Conservation (phyloP, 2,888 invertebrate species). For the Dolichomitus sp. region DNA sequence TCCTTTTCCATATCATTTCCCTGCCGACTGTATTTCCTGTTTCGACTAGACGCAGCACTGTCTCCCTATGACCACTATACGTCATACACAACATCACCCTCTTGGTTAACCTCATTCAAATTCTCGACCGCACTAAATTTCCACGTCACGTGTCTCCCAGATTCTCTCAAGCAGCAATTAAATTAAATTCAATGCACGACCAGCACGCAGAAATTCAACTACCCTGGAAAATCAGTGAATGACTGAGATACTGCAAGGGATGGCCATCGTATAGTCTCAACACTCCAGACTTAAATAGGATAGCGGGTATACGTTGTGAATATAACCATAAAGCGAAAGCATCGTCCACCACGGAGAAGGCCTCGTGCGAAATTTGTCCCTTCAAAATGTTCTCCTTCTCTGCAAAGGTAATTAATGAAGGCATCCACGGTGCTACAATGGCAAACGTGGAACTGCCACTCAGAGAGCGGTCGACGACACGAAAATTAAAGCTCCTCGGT, state of each 20-base stretch:
- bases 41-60: neutral
- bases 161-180: slow-evolving; percentile 53
- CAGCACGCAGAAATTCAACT: slow-evolving; percentile 23
- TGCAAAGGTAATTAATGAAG: slow-evolving; percentile 53
- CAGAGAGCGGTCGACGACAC: slow-evolving; percentile 20
- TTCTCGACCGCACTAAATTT: slow-evolving; percentile 49
- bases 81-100: slow-evolving; percentile 3
- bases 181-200: slow-evolving; percentile 58
- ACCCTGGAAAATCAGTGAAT: slow-evolving; percentile 37
- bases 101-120: slow-evolving; percentile 54
- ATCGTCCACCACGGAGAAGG: slow-evolving; percentile 1
- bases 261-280: neutral
- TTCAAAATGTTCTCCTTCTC: slow-evolving; percentile 23
- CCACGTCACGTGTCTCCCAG: slow-evolving; percentile 43
- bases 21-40: neutral
- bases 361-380: slow-evolving; percentile 25
- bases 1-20: neutral
- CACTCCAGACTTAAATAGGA: neutral
- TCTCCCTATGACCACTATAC: neutral
- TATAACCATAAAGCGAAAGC: slow-evolving; percentile 1
- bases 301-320: neutral
- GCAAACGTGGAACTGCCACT: slow-evolving; percentile 15
- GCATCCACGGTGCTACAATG: slow-evolving; percentile 32
- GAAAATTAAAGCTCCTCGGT: slow-evolving; percentile 52
- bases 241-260: slow-evolving; percentile 36